A percentile compares a stretch with the other conserved stretches of the same genome.
These are phyloP conservation scores for Eidolon helvum DNA, from an alignment of 2,113 vertebrate species.

Conservation along the genomic window DNA sequence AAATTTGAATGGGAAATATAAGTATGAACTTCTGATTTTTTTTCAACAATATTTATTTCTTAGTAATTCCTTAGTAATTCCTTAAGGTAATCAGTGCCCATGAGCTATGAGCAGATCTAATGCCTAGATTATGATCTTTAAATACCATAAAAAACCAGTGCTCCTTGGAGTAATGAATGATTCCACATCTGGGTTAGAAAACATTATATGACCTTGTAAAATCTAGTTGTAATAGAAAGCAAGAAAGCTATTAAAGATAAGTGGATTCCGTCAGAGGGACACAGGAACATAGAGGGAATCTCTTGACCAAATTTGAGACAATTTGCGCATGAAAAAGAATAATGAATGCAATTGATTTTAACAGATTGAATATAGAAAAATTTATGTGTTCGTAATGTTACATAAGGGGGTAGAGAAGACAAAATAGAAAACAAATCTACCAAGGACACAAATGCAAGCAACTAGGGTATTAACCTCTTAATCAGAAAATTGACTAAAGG, in stretches of 20 bases:
- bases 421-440: neutral
- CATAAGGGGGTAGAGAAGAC: neutral
- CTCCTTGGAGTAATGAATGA: neutral
- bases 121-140: neutral
- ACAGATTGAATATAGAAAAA: neutral
- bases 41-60: neutral
- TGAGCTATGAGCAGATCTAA: neutral
- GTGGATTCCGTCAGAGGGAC: neutral
- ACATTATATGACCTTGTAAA: neutral
- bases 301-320: neutral
- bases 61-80: neutral
- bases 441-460: neutral
- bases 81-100: neutral
- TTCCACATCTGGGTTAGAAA: neutral
- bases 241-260: neutral
- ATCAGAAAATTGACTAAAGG: neutral
- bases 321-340: neutral
- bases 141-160: neutral
- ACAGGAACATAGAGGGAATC: neutral
- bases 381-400: neutral
- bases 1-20: slow-evolving; percentile 1
- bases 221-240: neutral
- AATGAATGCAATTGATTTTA: neutral
- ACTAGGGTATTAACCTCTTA: neutral
- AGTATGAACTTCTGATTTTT: neutral